Percentiles rank a stretch among this genome's conserved stretches.
These are phyloP conservation scores for Dasypogon diadema DNA, from an alignment of 2,888 invertebrate genomes.

Conservation along the genomic window DNA sequence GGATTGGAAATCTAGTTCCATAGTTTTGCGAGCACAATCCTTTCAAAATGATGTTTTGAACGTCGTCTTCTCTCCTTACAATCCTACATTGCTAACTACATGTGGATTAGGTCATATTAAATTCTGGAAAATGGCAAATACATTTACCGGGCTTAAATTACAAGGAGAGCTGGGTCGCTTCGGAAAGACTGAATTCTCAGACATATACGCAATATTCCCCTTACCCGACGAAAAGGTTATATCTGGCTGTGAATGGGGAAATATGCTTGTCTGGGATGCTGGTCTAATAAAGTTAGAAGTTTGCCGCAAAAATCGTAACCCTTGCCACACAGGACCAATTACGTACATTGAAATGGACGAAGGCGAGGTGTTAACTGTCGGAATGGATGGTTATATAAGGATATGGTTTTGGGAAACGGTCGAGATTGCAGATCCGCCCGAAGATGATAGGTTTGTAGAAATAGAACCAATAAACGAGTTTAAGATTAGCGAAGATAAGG, in stretches of 20 bases:
- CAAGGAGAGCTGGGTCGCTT: conserved; percentile 91
- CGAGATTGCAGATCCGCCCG: conserved; percentile 86
- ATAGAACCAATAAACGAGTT: conserved; percentile 90
- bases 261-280: conserved; percentile 91
- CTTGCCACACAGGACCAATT: conserved; percentile 83
- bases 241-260: conserved; percentile 92
- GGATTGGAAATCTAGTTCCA: conserved; percentile 84
- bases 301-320: conserved; percentile 76
- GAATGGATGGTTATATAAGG: conserved; percentile 82
- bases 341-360: conserved; percentile 64
- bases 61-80: conserved; percentile 84
- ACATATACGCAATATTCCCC: conserved; percentile 85
- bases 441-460: conserved; percentile 83
- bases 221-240: conserved; percentile 91
- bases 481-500: conserved; percentile 69
- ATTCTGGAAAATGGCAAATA: conserved; percentile 93
- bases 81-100: conserved; percentile 83
- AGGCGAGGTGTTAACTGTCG: conserved; percentile 68
- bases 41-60: conserved; percentile 84
- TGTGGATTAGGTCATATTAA: conserved; percentile 85
- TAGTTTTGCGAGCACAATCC: conserved; percentile 83
- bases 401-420: conserved; percentile 94
- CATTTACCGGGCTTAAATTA: conserved; percentile 91
- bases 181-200: conserved; percentile 92
- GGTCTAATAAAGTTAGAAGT: conserved; percentile 89